phyloP scores from a whole-genome alignment of 1,140 invertebrate genomes.

The Brachionus manjavacas region DNA sequence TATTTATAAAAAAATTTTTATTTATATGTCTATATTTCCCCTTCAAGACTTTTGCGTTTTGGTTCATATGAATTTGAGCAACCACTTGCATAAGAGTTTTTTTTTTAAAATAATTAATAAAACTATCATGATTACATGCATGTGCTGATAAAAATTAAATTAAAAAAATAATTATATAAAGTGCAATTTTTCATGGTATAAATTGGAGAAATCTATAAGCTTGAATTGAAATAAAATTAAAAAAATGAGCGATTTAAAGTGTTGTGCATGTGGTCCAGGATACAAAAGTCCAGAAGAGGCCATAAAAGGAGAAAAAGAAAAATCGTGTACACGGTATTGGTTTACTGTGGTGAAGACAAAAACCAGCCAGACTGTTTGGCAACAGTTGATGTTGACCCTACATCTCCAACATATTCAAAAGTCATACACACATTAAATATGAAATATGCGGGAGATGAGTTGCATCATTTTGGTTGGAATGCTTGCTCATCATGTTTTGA shows the following conservation, averaged over 20 bases:
- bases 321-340: slow-evolving; percentile 78
- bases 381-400: slow-evolving; percentile 82
- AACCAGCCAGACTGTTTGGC: slow-evolving; percentile 72
- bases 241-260: not conserved
- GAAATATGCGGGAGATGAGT: slow-evolving; percentile 73
- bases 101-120: too few relatives aligned
- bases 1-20: too few relatives aligned
- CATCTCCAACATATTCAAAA: slow-evolving; percentile 78
- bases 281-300: slow-evolving; percentile 68
- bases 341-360: slow-evolving; percentile 59
- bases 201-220: not conserved
- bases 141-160: too few relatives aligned
- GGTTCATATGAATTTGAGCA: too few relatives aligned
- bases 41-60: too few relatives aligned
- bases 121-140: too few relatives aligned
- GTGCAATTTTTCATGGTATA: not conserved
- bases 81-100: too few relatives aligned
- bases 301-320: slow-evolving; percentile 74
- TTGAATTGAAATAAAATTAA: not conserved
- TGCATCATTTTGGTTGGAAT: slow-evolving; percentile 94
- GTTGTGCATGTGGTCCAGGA: slow-evolving; percentile 49
- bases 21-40: too few relatives aligned
- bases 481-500: slow-evolving; percentile 82
- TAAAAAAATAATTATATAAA: too few relatives aligned
- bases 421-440: slow-evolving; percentile 78